Evolutionary conservation across 2,797 vertebrate species (phyloP), one percentile per base, ranked within the genome.

Genomic region (Thripadectes ignobilis): DNA sequence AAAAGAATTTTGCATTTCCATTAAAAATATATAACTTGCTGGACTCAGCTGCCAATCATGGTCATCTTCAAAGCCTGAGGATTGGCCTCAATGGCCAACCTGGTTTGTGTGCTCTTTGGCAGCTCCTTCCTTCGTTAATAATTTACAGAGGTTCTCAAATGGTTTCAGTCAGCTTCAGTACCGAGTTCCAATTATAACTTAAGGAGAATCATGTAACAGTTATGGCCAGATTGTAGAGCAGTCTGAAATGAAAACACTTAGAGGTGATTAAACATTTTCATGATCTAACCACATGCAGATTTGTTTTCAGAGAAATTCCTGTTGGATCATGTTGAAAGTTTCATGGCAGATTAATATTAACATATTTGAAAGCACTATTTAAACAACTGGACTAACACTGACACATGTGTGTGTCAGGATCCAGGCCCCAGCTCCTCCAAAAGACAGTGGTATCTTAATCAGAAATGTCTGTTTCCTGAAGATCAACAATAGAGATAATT

Each of bases 131-230:
- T 94, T 82, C 10, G 5, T 98, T 97, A 98, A 98, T 97, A 94
- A 97, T 98, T 97, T 95, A 98, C 79, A 89, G 77, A 93, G 34
- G 71, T 91, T 98, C 96, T 98, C 95, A 97, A 96, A 96, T 97
- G 61, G 34, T 96, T 96, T 90, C 89, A 96, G 71, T 62, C 85
- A 93, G 73, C 57, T 95, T 91, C 86, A 95, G 61, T 61, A 65
- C 71, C 90, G 92, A 96, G 72, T 82, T 88, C 89, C 82, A 97
- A 77, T 75, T 36, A 7, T 93, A 92, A 39, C 46, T 89, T 87
- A 82, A 95, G 82, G 59, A 93, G 93, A 97, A 91, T 96, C 75
- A 41, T 69, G 38, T 95, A 96, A 89, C 73, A 45, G 36, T 51
- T 94, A 48, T 26, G 10, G n/a, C 24, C 48, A 85, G 57, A 94